These are phyloP conservation scores for Tenodera sinensis DNA, from an alignment of 2,888 invertebrate species.

Conservation along the genomic window DNA sequence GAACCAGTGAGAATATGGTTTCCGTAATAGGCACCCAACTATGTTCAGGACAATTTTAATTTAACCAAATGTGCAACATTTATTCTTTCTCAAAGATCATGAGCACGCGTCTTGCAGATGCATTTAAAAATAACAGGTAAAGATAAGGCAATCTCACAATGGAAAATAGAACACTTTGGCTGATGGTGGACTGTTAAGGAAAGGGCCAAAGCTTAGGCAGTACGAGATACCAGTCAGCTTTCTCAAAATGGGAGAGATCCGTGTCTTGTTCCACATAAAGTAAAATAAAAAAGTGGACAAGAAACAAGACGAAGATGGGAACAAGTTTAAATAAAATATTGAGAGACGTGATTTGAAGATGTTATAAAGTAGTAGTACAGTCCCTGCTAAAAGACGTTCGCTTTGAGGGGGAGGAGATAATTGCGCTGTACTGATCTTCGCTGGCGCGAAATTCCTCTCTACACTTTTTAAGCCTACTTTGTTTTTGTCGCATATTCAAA, in stretches of 20 bases:
- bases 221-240: background rate
- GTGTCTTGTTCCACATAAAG: constrained; percentile 5
- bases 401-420: background rate
- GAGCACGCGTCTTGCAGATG: no score
- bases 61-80: no score
- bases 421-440: background rate
- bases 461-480: background rate
- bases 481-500: no score
- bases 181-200: no score
- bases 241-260: constrained; percentile 3
- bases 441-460: background rate
- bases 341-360: constrained; percentile 22
- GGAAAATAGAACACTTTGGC: no score
- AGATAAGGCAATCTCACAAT: no score
- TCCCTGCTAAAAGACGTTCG: background rate
- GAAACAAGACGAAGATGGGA: constrained; percentile 11
- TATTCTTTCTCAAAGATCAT: no score
- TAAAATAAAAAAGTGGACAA: background rate
- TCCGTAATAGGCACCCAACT: no score
- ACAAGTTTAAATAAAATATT: constrained; percentile 20
- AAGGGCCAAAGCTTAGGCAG: background rate
- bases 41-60: no score
- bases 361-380: constrained; percentile 10
- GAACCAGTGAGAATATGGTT: no score
- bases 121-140: no score